Conservation (phyloP, 2,797 vertebrate genomes). For the Peromyscus eremicus region DNA sequence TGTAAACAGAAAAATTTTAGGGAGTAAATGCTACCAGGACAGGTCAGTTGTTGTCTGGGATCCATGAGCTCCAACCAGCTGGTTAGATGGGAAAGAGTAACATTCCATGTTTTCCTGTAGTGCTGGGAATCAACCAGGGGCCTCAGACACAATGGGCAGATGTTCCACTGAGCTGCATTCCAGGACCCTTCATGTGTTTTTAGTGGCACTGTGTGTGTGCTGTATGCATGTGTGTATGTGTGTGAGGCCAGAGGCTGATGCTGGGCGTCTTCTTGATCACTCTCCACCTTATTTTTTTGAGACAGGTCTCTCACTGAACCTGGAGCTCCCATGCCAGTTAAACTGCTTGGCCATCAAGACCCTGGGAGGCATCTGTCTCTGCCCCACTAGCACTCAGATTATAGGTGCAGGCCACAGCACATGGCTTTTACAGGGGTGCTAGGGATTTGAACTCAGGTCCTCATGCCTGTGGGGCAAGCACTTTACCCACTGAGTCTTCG, state of each 20-base stretch:
- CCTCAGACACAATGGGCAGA: background rate
- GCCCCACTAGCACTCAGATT: background rate
- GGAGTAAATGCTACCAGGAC: background rate
- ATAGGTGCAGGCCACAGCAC: background rate
- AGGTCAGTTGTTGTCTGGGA: constrained; percentile 9
- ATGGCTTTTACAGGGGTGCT: background rate
- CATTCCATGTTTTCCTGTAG: background rate
- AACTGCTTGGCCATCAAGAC: background rate
- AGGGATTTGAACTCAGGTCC: background rate
- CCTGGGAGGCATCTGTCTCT: background rate
- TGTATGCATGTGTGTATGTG: background rate
- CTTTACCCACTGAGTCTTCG: background rate
- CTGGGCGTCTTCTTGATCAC: background rate
- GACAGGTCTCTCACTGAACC: background rate
- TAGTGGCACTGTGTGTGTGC: background rate
- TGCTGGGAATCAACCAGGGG: background rate
- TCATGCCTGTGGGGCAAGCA: background rate
- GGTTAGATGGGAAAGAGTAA: background rate
- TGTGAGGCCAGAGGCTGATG: background rate
- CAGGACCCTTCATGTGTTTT: background rate
- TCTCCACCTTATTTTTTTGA: background rate
- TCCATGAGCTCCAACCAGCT: background rate
- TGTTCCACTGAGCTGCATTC: background rate
- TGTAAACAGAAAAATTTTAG: background rate
- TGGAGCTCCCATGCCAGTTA: background rate